Evolutionary conservation across 2,113 vertebrate genomes (phyloP).

Genomic region (Poicephalus gulielmi): DNA sequence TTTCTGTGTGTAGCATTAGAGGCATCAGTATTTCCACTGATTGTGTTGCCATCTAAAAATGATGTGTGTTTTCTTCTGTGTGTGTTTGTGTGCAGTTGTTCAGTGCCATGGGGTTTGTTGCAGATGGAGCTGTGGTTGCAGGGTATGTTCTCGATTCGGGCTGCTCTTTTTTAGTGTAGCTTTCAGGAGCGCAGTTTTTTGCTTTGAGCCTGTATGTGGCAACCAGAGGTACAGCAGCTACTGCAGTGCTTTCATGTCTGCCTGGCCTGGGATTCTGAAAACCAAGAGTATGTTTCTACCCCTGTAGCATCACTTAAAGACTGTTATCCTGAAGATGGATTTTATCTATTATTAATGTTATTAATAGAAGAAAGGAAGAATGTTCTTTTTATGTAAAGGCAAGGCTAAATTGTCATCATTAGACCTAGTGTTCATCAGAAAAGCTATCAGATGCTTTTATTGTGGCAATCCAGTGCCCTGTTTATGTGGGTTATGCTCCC

Average conservation of each 20-base stretch:
- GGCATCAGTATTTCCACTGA: neutral
- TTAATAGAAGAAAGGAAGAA: neutral
- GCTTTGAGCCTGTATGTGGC: neutral
- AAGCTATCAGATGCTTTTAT: neutral
- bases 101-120: neutral
- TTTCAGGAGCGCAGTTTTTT: neutral
- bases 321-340: neutral
- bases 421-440: neutral
- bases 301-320: neutral
- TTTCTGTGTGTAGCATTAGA: neutral
- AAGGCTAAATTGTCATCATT: neutral
- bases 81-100: neutral
- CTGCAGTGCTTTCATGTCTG: neutral
- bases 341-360: neutral
- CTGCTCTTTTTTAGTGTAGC: neutral
- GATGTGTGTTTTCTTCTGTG: neutral
- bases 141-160: neutral
- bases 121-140: neutral
- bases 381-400: neutral
- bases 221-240: neutral
- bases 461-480: neutral
- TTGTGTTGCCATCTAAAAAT: neutral
- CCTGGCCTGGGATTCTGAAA: neutral
- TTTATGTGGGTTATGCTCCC: neutral
- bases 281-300: neutral